Conservation (phyloP, 2,888 invertebrate genomes). For the Thelaira solivaga region DNA sequence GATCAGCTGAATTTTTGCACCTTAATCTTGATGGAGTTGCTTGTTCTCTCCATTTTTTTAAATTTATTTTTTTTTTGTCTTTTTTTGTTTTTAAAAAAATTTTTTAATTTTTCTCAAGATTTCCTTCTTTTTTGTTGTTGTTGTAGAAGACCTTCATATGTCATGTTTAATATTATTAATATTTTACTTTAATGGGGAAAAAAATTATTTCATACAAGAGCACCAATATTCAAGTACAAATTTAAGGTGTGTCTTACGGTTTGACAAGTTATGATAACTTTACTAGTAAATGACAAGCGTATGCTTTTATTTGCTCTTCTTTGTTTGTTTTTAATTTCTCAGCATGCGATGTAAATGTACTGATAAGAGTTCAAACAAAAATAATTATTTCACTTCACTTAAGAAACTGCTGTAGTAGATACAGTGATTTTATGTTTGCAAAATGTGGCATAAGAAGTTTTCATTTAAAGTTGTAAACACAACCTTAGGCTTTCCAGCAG, state of each 20-base stretch:
- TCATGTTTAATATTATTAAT: slow-evolving; percentile 21
- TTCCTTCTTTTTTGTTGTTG: neutral
- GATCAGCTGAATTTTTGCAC: slow-evolving; percentile 48
- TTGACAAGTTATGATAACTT: slow-evolving; percentile 45
- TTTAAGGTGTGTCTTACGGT: slow-evolving; percentile 39
- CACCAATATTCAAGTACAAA: neutral
- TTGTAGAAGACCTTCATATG: slow-evolving; percentile 28
- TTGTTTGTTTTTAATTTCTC: neutral
- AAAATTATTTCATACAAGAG: neutral
- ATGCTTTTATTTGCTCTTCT: slow-evolving; percentile 25
- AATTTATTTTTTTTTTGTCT: neutral
- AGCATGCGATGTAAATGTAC: slow-evolving; percentile 14
- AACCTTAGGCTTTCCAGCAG: no score
- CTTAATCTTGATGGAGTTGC: slow-evolving; percentile 52
- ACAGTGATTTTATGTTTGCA: neutral
- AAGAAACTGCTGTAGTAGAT: neutral
- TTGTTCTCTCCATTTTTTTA: neutral
- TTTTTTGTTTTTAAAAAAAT: slow-evolving; percentile 3
- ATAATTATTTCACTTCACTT: slow-evolving; percentile 2
- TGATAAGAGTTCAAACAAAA: slow-evolving; percentile 34
- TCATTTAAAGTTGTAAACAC: no score
- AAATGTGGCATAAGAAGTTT: neutral
- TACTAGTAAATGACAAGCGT: slow-evolving; percentile 32
- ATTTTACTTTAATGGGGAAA: slow-evolving; percentile 1
- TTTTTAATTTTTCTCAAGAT: neutral